Base-by-base conservation (phyloP, 2,113 vertebrate genomes). In the Gymnarchus niloticus region DNA sequence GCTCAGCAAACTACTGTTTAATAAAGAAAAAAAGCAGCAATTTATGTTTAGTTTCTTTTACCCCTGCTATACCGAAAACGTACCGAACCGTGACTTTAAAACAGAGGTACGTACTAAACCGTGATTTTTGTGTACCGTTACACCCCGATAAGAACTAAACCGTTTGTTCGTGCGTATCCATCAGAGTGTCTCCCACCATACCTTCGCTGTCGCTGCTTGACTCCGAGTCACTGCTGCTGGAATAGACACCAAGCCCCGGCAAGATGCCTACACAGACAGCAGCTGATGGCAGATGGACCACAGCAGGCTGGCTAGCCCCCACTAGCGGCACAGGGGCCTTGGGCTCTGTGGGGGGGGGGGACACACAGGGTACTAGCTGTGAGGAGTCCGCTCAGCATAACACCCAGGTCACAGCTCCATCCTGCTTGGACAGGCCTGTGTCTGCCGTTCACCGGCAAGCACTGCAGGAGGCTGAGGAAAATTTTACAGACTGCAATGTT, bases 191-290 rank as follows among this genome's bases (percentile, higher is more conserved):
- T 28, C 80, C 28, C 28, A 51, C 73, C 8, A 56, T 99, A 95
- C 97, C 97, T 92, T 99, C 97, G 0, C 98, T 98, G 91, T 99
- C 98, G 0, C 96, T 98, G 95, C 98, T 99, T 92, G 97, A 98
- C 91, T 99, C 97, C 0, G 98, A 99, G 85, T 99, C 97, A 6
- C 98, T 99, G 96, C 98, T 99, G 83, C 97, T 97, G 0, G 98
- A 99, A 92, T 99, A 99, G 86, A 95, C 97, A 0, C 96, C 97
- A 28, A 99, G 93, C 86, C 98, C 98, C 0, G 98, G 98, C 86
- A 99, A 94, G 92, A 99, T 97, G 83, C 98, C 97, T 0, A 99
- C 96, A 83, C 98, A 99, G 88, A 99, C 96, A 0, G 98, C 96
- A 0, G 98, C 98, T 0, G 98, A 96, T 3, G 98, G 98, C 85